Conservation (phyloP, 2,888 invertebrate species). For the Mantis religiosa region DNA sequence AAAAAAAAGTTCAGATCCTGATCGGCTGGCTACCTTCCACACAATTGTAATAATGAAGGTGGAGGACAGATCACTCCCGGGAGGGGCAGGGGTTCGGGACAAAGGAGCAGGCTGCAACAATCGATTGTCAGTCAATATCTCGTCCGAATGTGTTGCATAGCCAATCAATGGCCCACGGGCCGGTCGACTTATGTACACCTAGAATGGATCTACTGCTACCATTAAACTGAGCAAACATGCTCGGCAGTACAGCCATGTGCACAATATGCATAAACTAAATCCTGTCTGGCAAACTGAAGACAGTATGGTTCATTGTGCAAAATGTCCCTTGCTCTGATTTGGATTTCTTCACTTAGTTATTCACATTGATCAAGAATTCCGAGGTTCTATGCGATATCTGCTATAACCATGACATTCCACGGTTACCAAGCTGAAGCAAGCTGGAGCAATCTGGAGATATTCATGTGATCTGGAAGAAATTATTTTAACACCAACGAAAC, state of each 20-base stretch:
- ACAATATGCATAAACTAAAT: not conserved
- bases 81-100: not conserved
- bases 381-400: too few relatives aligned
- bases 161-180: not conserved
- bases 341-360: too few relatives aligned
- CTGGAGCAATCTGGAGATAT: too few relatives aligned
- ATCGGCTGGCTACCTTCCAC: not conserved
- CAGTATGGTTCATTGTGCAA: too few relatives aligned
- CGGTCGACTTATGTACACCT: slow-evolving; percentile 11
- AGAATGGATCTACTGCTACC: slow-evolving; percentile 4
- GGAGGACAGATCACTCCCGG: not conserved
- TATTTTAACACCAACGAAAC: too few relatives aligned
- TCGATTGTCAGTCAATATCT: slow-evolving; percentile 10
- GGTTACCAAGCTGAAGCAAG: too few relatives aligned
- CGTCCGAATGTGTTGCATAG: not conserved
- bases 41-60: slow-evolving; percentile 10
- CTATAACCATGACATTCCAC: too few relatives aligned
- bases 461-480: too few relatives aligned
- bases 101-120: not conserved
- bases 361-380: too few relatives aligned
- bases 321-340: too few relatives aligned
- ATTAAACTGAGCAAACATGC: slow-evolving; percentile 24
- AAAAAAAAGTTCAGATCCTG: not conserved
- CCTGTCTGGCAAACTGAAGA: not conserved
- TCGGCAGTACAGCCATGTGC: not conserved